Base-by-base conservation (phyloP, 30 jellyfish, hydroid and myxozoan species). In the Cassiopea andromeda region DNA sequence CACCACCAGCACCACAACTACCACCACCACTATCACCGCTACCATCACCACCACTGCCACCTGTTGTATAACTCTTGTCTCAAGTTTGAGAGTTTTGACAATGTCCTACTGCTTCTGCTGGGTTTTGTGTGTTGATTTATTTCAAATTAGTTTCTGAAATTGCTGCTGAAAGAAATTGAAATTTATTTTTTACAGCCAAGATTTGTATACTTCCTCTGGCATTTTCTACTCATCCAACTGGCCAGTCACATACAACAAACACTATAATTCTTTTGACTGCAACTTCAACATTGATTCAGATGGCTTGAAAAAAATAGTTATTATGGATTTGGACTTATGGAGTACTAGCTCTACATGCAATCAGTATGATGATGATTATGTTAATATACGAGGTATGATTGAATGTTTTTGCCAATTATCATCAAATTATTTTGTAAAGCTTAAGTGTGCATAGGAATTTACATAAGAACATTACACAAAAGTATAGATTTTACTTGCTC, bases 291-390 rank as follows among this genome's bases (percentile, higher is more conserved):
- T 81, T 19, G 44, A n/a, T 60, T 12, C n/a, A 10, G 70, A 16
- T 46, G 89, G 89, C 38, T 19, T 59, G 9, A 81, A 60, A 46
- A 81, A 81, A 46, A 47, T 81, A 10, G 18, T 81, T 48, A 60
- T 81, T 44, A 81, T 81, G 89, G 89, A 81, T 81, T 81, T 81
- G 48, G 81, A 81, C 48, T 57, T 81, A 46, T 44, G 74, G 67
- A 48, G 64, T n/a, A 12, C 69, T 14, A 17, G 13, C 16, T 19
- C 50, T 27, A 8, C 12, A 2, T 81, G 89, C 69, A 60, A 61
- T 27, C 45, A 47, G 46, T 60, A 44, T 8, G 9, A 1, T 50
- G 74, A 60, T 50, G 88, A 80, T 57, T 38, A 80, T 57, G 60
- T 80, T 15, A 78, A 80, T 10, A 80, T 80, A 6, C 54, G 60